Evolutionary conservation across 2,888 invertebrate genomes (phyloP).

Genomic region (Clanis bilineata): DNA sequence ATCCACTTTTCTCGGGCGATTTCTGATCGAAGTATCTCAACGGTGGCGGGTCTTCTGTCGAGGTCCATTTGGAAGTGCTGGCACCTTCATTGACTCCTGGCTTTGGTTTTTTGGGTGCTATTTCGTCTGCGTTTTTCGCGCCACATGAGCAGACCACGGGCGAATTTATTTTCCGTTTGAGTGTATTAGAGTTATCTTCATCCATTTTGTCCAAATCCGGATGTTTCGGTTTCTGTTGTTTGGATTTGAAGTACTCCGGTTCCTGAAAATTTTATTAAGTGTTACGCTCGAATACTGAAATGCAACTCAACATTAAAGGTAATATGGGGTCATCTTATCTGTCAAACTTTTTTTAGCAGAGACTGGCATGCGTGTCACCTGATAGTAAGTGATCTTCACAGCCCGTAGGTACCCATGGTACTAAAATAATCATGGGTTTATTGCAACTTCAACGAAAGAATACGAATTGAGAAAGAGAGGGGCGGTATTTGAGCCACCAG

Average conservation of each 20-base stretch:
- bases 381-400: no score
- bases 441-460: no score
- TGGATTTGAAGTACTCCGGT: slow-evolving; percentile 47
- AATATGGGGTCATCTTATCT: no score
- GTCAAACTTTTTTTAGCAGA: no score
- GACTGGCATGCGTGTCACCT: no score
- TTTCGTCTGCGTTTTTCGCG: not conserved
- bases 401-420: no score
- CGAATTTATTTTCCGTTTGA: slow-evolving; percentile 18
- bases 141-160: not conserved
- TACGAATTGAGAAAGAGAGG: no score
- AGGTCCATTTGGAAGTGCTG: slow-evolving; percentile 13
- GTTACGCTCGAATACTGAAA: slow-evolving; percentile 12
- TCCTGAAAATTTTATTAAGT: slow-evolving; percentile 37
- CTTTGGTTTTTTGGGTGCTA: not conserved
- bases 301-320: no score
- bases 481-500: no score
- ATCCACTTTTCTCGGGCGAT: not conserved
- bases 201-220: not conserved
- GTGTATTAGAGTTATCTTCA: slow-evolving; percentile 11
- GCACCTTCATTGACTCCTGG: slow-evolving; percentile 16
- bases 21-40: not conserved
- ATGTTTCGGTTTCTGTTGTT: slow-evolving; percentile 10
- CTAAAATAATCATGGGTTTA: no score
- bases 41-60: not conserved